Conservation (phyloP, 2,797 vertebrate species). For the Uromys caudimaculatus region DNA sequence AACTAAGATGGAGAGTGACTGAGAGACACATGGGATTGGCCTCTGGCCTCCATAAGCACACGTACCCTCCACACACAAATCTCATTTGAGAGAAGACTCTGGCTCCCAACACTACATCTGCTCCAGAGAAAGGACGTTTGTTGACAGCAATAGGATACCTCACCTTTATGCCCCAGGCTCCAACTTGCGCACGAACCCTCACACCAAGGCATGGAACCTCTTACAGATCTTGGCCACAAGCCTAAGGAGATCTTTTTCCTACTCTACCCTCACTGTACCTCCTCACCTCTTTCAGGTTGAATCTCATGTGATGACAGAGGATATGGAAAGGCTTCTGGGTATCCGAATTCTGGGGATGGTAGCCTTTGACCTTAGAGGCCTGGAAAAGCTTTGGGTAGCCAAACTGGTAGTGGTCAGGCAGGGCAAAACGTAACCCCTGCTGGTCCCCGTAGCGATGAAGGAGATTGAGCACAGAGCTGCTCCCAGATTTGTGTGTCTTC, state of each 20-base stretch:
- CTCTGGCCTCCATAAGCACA: neutral
- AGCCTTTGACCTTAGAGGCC: slow-evolving; percentile 93
- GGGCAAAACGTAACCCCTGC: slow-evolving; percentile 90
- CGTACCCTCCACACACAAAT: neutral
- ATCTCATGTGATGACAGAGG: slow-evolving; percentile 96
- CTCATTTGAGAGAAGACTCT: neutral
- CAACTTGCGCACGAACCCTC: neutral
- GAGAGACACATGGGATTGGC: neutral
- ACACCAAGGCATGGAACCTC: neutral
- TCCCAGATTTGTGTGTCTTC: slow-evolving; percentile 97
- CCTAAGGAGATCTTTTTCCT: neutral
- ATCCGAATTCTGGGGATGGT: slow-evolving; percentile 82
- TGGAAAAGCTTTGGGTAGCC: slow-evolving; percentile 93
- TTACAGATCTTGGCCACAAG: neutral
- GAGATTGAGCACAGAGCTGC: slow-evolving; percentile 95
- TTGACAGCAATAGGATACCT: neutral
- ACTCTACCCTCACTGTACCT: neutral
- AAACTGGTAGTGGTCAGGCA: slow-evolving; percentile 94
- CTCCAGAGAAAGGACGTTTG: neutral
- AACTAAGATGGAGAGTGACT: neutral
- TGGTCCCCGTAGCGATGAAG: slow-evolving; percentile 95
- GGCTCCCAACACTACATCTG: neutral
- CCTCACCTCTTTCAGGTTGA: slow-evolving; percentile 92
- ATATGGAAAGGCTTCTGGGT: slow-evolving; percentile 90
- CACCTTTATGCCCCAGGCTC: neutral